Evolutionary conservation across 92 coral and sea anemone species (phyloP).

Genomic region (Heliopora coerulea): DNA sequence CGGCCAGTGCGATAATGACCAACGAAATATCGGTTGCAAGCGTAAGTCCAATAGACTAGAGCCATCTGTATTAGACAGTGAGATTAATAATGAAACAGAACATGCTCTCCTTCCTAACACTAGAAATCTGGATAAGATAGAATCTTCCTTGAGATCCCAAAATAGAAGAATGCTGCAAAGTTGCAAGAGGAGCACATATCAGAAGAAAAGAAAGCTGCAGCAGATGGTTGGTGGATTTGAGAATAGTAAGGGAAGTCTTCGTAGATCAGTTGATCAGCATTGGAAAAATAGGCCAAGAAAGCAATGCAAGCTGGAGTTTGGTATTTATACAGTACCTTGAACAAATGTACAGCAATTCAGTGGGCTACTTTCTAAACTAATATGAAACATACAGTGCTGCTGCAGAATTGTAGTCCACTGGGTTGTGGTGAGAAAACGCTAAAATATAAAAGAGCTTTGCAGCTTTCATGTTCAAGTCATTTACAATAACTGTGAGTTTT

Average conservation of each 20-base stretch:
- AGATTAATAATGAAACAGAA: constrained; percentile 13
- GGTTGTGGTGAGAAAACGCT: too few relatives aligned
- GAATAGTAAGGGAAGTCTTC: background rate
- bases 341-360: background rate
- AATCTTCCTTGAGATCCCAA: constrained; percentile 13
- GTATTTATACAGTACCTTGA: background rate
- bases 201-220: constrained; percentile 7
- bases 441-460: too few relatives aligned
- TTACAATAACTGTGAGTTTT: too few relatives aligned
- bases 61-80: background rate
- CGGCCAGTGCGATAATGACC: too few relatives aligned
- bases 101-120: background rate
- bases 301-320: background rate
- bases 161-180: constrained; percentile 24
- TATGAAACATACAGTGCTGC: too few relatives aligned
- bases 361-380: background rate
- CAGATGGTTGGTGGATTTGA: background rate
- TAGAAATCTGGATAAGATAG: background rate
- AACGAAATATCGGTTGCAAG: background rate
- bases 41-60: background rate
- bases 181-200: constrained; percentile 6
- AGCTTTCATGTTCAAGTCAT: too few relatives aligned
- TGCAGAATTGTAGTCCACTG: too few relatives aligned
- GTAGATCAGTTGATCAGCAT: background rate
- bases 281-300: constrained; percentile 15